A percentile compares a stretch with the other conserved stretches of the same genome.
phyloP scores from a whole-genome alignment of 2,113 vertebrate species.

The Psephotus haematonotus region DNA sequence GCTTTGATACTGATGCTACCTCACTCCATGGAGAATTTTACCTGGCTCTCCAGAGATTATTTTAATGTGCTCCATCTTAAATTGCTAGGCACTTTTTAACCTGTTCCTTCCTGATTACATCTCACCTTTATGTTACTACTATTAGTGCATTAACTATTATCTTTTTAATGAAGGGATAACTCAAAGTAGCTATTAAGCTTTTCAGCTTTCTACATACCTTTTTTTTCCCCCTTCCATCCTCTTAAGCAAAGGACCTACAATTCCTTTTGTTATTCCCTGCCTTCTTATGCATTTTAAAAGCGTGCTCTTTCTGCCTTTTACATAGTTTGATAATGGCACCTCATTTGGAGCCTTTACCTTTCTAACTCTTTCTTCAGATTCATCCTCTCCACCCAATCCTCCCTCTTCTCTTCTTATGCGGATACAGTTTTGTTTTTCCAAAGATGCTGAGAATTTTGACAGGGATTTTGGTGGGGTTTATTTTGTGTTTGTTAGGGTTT shows the following conservation, averaged over 20 bases:
- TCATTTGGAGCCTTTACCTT: constrained; percentile 28
- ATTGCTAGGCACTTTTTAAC: constrained; percentile 53
- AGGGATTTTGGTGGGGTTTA: fast-evolving
- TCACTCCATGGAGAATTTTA: constrained; percentile 39
- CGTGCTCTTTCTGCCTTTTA: constrained; percentile 22
- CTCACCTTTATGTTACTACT: constrained; percentile 20
- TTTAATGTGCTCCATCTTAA: constrained; percentile 59
- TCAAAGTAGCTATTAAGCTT: constrained; percentile 36
- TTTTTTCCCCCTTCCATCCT: not conserved
- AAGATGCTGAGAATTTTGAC: not conserved
- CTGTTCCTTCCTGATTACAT: constrained; percentile 56
- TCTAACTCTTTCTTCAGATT: not conserved
- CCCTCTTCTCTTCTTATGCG: not conserved
- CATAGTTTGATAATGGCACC: constrained; percentile 37
- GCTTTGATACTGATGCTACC: constrained; percentile 42
- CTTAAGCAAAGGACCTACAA: constrained; percentile 2
- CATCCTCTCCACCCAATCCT: not conserved
- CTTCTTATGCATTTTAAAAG: constrained; percentile 36
- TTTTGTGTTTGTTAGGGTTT: not conserved
- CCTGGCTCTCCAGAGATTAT: constrained; percentile 44
- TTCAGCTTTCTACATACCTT: not conserved
- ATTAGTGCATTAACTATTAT: constrained; percentile 38
- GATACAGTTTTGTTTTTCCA: not conserved
- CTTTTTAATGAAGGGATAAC: constrained; percentile 41
- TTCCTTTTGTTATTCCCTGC: constrained; percentile 30